A percentile compares a stretch with the other conserved stretches of the same genome.
Evolutionary conservation across 2,888 invertebrate genomes (phyloP).

Genomic region (Callyntrura guangdongensis): DNA sequence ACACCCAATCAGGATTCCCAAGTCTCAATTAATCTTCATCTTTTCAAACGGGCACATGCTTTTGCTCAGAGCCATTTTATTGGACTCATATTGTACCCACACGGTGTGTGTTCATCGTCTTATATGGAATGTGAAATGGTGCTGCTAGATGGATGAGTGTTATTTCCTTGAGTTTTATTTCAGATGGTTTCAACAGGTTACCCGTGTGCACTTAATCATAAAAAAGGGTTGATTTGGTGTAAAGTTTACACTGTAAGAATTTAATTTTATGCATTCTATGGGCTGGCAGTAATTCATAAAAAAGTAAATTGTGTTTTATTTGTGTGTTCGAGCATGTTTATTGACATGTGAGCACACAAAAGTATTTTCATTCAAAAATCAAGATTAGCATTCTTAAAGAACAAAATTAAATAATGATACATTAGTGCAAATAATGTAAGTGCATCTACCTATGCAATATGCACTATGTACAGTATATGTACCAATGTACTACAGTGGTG

Average conservation of each 20-base stretch:
- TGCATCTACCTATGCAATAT: not conserved
- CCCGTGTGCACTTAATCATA: not conserved
- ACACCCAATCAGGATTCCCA: conserved; percentile 82
- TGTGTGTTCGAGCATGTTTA: conserved; percentile 29
- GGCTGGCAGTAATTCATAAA: conserved; percentile 11
- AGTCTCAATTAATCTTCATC: conserved; percentile 82
- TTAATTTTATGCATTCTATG: conserved; percentile 22
- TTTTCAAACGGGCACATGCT: conserved; percentile 59
- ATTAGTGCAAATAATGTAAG: not conserved
- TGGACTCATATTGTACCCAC: conserved; percentile 71
- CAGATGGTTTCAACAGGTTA: conserved; percentile 2
- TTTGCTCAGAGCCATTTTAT: conserved; percentile 71
- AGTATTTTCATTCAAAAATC: not conserved
- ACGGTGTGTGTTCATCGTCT: conserved; percentile 33
- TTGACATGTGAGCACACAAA: conserved; percentile 3
- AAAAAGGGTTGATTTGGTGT: conserved; percentile 40
- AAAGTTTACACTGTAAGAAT: not conserved
- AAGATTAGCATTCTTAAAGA: not conserved
- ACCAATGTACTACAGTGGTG: not conserved
- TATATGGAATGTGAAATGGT: conserved; percentile 10
- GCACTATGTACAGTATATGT: not conserved
- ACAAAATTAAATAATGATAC: not conserved
- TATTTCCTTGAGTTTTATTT: conserved; percentile 10
- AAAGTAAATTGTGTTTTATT: conserved; percentile 42
- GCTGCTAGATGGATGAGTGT: not conserved